Base-by-base conservation (phyloP, 2,888 invertebrate genomes). In the Agrotis clavis region DNA sequence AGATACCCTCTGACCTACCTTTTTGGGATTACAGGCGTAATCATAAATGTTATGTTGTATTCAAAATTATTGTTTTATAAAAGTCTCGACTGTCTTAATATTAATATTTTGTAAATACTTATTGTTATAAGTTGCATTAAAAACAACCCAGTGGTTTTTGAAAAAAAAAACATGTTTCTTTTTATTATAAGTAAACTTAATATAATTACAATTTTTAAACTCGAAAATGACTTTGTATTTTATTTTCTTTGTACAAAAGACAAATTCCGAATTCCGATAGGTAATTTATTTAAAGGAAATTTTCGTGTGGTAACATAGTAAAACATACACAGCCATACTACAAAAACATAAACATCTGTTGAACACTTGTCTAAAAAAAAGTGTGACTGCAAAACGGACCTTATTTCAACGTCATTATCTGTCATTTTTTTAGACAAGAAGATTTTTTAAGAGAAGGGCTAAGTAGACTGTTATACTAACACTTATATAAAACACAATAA, bases 71-170 rank as follows among this genome's bases (percentile, higher is more conserved):
- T 45, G 9, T 41, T 47, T n/a, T n/a, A n/a, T n/a, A 7, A 47
- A 19, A 19, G n/a, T 63, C 65, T 74, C 45, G 75, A 80, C 62
- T 78, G 53, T 62, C 25, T 51, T 30, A 7, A 45, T 11, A 4
- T 48, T 14, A 50, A 47, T 47, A 13, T 65, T 35, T 57, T 79
- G 79, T 77, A 61, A 45, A 61, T 79, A 79, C 1, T 30, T 60
- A 11, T 53, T 59, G 25, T 41, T 25, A 47, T 14, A 16, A 54
- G 21, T n/a, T 74, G 30, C 50, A n/a, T 35, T 1, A 25, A 47
- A 62, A 13, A 48, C 6, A 1, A 16, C 14, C 51, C 21, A 57
- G 19, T 71, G 41, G 61, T 51, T 62, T 19, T 61, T 0, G 0
- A n/a, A 0, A 35, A 48, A 18, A 41, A 4, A 13, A 2, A 0